Conservation (phyloP, 2,888 invertebrate genomes). For the Philonicus albiceps region DNA sequence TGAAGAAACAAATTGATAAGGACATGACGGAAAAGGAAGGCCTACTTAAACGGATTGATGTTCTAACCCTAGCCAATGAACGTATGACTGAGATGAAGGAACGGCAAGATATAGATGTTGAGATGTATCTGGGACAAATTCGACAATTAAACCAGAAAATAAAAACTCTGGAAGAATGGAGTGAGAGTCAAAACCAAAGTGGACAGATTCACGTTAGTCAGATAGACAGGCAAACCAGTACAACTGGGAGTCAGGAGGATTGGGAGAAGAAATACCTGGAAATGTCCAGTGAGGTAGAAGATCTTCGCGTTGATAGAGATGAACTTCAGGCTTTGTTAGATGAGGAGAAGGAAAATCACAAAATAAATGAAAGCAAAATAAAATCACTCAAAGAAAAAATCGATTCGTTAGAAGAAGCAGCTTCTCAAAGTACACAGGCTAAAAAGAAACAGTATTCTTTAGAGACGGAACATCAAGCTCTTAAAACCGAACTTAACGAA, state of each 20-base stretch:
- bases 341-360: constrained; percentile 63
- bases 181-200: constrained; percentile 25
- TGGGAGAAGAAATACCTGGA: constrained; percentile 61
- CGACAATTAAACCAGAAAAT: constrained; percentile 75
- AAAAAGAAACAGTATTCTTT: constrained; percentile 43
- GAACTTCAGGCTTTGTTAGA: constrained; percentile 68
- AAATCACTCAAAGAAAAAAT: constrained; percentile 54
- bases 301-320: constrained; percentile 70
- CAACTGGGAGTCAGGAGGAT: background rate
- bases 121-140: constrained; percentile 75
- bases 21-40: constrained; percentile 73
- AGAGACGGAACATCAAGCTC: constrained; percentile 52
- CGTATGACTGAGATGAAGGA: constrained; percentile 82
- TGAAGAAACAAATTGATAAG: constrained; percentile 68
- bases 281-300: constrained; percentile 67
- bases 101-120: constrained; percentile 78
- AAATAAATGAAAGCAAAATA: constrained; percentile 56
- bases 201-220: background rate
- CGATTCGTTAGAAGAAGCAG: constrained; percentile 44
- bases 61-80: constrained; percentile 78
- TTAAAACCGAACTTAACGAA: constrained; percentile 54
- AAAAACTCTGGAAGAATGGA: constrained; percentile 66
- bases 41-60: constrained; percentile 75
- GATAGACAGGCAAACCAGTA: background rate
- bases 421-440: background rate